A percentile compares a stretch with the other conserved stretches of the same genome.
Conservation (phyloP, 2,888 invertebrate genomes). For the Elmis aenea region DNA sequence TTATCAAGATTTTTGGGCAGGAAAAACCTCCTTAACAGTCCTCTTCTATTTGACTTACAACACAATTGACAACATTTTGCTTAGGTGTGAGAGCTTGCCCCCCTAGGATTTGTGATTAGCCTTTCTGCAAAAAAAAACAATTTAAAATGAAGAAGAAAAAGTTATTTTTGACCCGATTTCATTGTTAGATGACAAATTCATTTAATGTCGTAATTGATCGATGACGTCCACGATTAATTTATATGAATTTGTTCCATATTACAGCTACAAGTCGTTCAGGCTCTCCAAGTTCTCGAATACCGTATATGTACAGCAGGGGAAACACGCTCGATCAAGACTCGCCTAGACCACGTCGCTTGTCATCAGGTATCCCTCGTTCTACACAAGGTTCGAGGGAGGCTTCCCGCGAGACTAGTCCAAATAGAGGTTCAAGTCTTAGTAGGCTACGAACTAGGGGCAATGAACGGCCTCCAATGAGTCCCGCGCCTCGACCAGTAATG, state of each 20-base stretch:
- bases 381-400: conserved; percentile 62
- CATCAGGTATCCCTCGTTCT: conserved; percentile 68
- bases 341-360: conserved; percentile 55
- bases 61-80: too few species aligned
- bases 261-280: conserved; percentile 89
- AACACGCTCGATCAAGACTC: conserved; percentile 41
- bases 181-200: too few species aligned
- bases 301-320: conserved; percentile 63
- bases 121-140: too few species aligned
- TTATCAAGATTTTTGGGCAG: too few species aligned
- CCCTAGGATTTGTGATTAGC: too few species aligned
- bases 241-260: conserved; percentile 24
- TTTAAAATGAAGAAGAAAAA: too few species aligned
- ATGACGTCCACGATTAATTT: too few species aligned
- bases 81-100: too few species aligned
- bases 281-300: conserved; percentile 83
- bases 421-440: conserved; percentile 33
- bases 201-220: too few species aligned
- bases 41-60: too few species aligned
- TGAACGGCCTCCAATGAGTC: conserved; percentile 54
- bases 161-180: too few species aligned
- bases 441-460: conserved; percentile 42
- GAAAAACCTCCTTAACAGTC: too few species aligned
- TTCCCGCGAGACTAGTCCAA: conserved; percentile 46
- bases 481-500: conserved; percentile 55